Percentiles rank a stretch among this genome's conserved stretches.
These are phyloP conservation scores for Theonella swinhoei DNA, from an alignment of 37 sponge, comb jelly and placozoan genomes.

Conservation along the genomic window DNA sequence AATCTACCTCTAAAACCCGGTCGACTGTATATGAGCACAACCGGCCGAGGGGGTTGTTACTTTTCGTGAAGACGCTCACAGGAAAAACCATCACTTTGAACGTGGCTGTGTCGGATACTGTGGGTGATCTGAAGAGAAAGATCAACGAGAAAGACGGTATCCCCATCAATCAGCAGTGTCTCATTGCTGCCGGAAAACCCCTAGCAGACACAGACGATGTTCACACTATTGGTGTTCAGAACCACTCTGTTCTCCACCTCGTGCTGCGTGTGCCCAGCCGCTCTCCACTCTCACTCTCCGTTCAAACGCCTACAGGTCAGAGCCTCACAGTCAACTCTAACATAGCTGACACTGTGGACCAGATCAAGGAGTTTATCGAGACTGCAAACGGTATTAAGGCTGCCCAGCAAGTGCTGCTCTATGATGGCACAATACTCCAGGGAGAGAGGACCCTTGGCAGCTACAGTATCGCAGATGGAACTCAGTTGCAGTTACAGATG, in stretches of 20 bases:
- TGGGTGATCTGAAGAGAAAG: slow-evolving; percentile 28
- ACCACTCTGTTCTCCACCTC: slow-evolving; percentile 52
- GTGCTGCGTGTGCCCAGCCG: slow-evolving; percentile 46
- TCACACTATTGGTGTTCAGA: slow-evolving; percentile 23
- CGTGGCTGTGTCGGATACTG: slow-evolving; percentile 13
- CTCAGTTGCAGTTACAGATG: neutral
- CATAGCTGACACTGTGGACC: neutral
- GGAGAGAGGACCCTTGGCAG: neutral
- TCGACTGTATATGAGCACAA: neutral
- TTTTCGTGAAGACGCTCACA: slow-evolving; percentile 59
- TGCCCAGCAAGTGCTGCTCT: neutral
- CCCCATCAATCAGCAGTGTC: slow-evolving; percentile 39
- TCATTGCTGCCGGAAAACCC: slow-evolving; percentile 30
- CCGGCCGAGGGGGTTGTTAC: neutral
- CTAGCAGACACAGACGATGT: slow-evolving; percentile 13
- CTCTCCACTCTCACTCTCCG: neutral
- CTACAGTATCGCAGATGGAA: neutral
- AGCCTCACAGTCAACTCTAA: neutral
- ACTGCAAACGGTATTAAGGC: neutral
- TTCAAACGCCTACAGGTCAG: neutral
- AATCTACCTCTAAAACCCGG: neutral
- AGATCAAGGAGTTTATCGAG: slow-evolving; percentile 21
- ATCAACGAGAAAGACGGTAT: slow-evolving; percentile 41
- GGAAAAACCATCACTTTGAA: slow-evolving; percentile 38
- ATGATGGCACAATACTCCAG: neutral